These are phyloP conservation scores for Anagyrus pseudococci DNA, from an alignment of 2,888 invertebrate genomes.

Conservation along the genomic window DNA sequence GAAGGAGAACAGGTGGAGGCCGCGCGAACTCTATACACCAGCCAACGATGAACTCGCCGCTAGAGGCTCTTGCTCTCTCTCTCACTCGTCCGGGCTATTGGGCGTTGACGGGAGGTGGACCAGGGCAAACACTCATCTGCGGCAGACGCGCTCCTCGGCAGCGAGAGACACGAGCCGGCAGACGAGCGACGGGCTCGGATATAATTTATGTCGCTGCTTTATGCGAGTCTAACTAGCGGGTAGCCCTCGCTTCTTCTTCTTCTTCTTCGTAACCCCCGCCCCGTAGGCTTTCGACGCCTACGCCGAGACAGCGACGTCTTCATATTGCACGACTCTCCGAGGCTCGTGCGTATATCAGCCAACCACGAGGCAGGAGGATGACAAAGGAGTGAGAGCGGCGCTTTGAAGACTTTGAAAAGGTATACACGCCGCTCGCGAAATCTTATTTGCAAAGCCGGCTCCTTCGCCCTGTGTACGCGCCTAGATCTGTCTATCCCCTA, in stretches of 20 bases:
- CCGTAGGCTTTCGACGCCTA: conserved; percentile 48
- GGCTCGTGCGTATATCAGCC: no score
- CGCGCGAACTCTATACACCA: background rate
- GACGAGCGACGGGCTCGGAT: conserved; percentile 37
- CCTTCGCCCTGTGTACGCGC: no score
- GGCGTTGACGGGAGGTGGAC: conserved; percentile 64
- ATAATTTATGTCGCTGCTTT: conserved; percentile 60
- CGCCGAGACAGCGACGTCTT: conserved; percentile 34
- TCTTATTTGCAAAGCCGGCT: conserved; percentile 55
- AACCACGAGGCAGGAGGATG: no score
- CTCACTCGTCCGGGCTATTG: conserved; percentile 38
- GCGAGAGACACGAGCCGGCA: conserved; percentile 7
- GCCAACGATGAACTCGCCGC: background rate
- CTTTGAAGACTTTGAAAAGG: no score
- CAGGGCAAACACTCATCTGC: conserved; percentile 61
- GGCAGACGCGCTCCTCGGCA: conserved; percentile 41
- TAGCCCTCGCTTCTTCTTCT: conserved; percentile 40
- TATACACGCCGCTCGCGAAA: no score
- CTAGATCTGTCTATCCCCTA: no score
- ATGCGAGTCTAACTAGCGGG: conserved; percentile 61
- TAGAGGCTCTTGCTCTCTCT: no score
- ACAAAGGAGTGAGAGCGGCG: no score
- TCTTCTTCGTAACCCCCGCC: conserved; percentile 17
- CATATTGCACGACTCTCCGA: no score
- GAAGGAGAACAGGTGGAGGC: conserved; percentile 41